These are phyloP conservation scores for Uria lomvia DNA, from an alignment of 2,113 vertebrate species.

Conservation along the genomic window DNA sequence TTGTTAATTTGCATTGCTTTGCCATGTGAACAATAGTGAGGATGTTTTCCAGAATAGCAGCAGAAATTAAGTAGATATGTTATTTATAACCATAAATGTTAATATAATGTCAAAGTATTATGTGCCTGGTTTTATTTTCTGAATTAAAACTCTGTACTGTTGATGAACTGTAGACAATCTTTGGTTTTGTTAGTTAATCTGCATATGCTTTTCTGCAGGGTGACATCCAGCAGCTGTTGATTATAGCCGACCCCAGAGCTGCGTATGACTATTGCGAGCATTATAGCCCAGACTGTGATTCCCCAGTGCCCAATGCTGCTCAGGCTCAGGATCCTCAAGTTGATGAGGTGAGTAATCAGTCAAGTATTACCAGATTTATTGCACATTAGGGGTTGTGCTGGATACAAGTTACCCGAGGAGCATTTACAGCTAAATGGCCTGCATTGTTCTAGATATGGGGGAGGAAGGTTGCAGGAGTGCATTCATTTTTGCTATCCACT, in stretches of 20 bases:
- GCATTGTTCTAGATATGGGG: neutral
- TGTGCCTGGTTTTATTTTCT: neutral
- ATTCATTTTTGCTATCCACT: neutral
- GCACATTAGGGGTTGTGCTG: neutral
- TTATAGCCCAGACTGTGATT: conserved; percentile 95
- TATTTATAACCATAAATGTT: neutral
- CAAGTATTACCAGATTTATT: conserved; percentile 23
- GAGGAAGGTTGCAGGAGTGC: neutral
- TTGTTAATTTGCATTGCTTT: neutral
- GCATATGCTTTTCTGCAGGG: conserved; percentile 77
- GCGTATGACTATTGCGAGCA: conserved; percentile 97
- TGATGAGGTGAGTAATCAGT: conserved; percentile 76
- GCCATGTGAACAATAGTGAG: neutral
- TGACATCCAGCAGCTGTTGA: conserved; percentile 95
- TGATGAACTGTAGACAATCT: neutral
- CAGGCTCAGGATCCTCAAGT: conserved; percentile 90
- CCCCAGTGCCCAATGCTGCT: conserved; percentile 78
- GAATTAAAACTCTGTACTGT: neutral
- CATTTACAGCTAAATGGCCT: neutral
- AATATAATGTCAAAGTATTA: neutral
- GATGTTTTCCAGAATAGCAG: neutral
- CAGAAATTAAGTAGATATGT: neutral
- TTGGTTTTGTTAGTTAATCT: neutral
- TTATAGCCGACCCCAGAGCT: conserved; percentile 88
- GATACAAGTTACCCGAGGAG: neutral